Evolutionary conservation across 2,797 vertebrate genomes (phyloP).

Genomic region (Florisuga fusca): DNA sequence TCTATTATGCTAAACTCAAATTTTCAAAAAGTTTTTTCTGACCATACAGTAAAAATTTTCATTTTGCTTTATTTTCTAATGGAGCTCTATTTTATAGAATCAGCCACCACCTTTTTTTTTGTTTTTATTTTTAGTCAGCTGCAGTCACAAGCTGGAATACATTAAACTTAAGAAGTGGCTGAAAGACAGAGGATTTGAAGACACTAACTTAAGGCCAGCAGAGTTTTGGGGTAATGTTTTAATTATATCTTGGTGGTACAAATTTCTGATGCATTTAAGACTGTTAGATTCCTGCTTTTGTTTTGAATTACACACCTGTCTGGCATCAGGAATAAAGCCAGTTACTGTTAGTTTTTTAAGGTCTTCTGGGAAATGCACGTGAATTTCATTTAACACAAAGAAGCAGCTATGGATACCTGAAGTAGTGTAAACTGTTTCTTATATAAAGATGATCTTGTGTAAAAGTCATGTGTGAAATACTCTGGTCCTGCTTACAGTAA

Average conservation of each 20-base stretch:
- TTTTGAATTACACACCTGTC: background rate
- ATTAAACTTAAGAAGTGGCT: conserved; percentile 89
- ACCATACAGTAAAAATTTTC: background rate
- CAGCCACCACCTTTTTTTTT: background rate
- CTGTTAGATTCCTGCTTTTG: background rate
- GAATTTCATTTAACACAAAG: background rate
- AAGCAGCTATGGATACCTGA: background rate
- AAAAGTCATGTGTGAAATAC: background rate
- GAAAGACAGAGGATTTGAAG: conserved; percentile 85
- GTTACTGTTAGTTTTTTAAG: background rate
- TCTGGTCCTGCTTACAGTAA: background rate
- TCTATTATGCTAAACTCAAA: background rate
- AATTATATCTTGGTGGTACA: background rate
- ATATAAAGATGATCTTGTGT: background rate
- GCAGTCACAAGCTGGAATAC: conserved; percentile 83
- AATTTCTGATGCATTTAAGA: background rate
- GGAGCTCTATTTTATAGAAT: background rate
- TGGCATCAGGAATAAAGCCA: background rate
- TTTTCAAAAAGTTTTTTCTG: background rate
- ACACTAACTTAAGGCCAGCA: conserved; percentile 82
- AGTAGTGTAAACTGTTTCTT: background rate
- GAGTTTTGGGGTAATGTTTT: conserved; percentile 83
- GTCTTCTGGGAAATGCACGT: background rate
- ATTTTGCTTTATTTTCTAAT: background rate
- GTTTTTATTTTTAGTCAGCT: conserved; percentile 77